These are phyloP conservation scores for Diabrotica undecimpunctata DNA, from an alignment of 1,140 invertebrate species.

Conservation along the genomic window DNA sequence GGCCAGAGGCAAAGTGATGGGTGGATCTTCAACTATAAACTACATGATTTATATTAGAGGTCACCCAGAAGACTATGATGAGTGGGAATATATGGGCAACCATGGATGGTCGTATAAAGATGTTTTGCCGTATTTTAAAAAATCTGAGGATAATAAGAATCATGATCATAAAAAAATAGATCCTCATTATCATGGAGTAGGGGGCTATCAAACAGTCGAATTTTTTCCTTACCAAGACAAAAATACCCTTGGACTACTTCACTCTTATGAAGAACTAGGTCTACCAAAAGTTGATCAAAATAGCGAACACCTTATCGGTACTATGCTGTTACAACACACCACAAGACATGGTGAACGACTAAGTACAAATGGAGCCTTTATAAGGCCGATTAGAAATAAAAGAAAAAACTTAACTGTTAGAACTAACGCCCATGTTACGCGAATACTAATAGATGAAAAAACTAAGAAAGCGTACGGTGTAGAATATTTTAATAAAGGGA, in stretches of 20 bases:
- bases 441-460: constrained; percentile 66
- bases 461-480: constrained; percentile 69
- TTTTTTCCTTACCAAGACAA: constrained; percentile 58
- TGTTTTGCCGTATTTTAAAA: constrained; percentile 53
- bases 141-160: constrained; percentile 54
- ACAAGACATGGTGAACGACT: constrained; percentile 59
- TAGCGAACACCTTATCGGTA: constrained; percentile 54
- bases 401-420: constrained; percentile 69
- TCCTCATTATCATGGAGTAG: constrained; percentile 53
- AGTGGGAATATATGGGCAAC: constrained; percentile 51
- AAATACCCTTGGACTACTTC: constrained; percentile 53
- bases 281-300: constrained; percentile 56
- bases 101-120: constrained; percentile 53
- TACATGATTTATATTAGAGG: constrained; percentile 57
- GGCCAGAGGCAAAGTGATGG: constrained; percentile 53
- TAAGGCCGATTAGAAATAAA: constrained; percentile 64
- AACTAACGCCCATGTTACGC: constrained; percentile 66
- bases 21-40: constrained; percentile 54
- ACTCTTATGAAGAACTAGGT: constrained; percentile 60
- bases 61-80: constrained; percentile 53
- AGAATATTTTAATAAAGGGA: constrained; percentile 54
- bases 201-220: constrained; percentile 61
- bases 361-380: constrained; percentile 70
- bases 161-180: constrained; percentile 45
- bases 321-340: constrained; percentile 58